phyloP scores from a whole-genome alignment of 2,888 invertebrate genomes.

The Leucania comma region DNA sequence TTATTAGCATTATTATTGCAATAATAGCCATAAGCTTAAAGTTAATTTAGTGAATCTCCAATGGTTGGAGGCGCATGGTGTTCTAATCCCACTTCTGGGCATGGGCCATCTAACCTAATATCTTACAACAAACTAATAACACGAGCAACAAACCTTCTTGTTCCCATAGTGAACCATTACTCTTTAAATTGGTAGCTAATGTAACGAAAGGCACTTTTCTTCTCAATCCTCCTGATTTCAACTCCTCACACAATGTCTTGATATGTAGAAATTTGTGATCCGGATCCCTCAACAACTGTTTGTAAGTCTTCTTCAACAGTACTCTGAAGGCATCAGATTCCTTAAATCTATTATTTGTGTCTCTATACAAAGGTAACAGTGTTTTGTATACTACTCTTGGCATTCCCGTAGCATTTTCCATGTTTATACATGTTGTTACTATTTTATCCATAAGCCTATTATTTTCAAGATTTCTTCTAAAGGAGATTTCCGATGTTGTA shows the following conservation, averaged over 20 bases:
- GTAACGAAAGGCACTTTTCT: constrained; percentile 76
- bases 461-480: constrained; percentile 54
- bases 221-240: constrained; percentile 66
- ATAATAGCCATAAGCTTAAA: too few relatives aligned
- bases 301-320: constrained; percentile 65
- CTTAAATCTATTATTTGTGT: constrained; percentile 67
- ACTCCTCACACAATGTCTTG: constrained; percentile 72
- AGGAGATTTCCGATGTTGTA: constrained; percentile 44
- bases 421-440: constrained; percentile 70
- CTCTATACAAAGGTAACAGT: constrained; percentile 70
- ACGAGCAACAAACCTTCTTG: constrained; percentile 18
- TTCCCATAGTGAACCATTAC: neutral
- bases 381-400: constrained; percentile 71
- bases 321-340: constrained; percentile 67
- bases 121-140: neutral
- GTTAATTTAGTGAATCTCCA: too few relatives aligned
- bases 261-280: constrained; percentile 75
- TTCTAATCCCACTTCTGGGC: too few relatives aligned
- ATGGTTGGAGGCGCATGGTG: too few relatives aligned
- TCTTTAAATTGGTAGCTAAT: constrained; percentile 63
- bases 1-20: too few relatives aligned
- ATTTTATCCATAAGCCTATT: constrained; percentile 72
- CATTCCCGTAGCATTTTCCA: constrained; percentile 75
- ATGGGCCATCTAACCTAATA: neutral
- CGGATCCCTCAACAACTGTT: constrained; percentile 69